A percentile compares a stretch with the other conserved stretches of the same genome.
Evolutionary conservation across 2,888 invertebrate genomes (phyloP).

Genomic region (Sinodicranocentrus sp.): DNA sequence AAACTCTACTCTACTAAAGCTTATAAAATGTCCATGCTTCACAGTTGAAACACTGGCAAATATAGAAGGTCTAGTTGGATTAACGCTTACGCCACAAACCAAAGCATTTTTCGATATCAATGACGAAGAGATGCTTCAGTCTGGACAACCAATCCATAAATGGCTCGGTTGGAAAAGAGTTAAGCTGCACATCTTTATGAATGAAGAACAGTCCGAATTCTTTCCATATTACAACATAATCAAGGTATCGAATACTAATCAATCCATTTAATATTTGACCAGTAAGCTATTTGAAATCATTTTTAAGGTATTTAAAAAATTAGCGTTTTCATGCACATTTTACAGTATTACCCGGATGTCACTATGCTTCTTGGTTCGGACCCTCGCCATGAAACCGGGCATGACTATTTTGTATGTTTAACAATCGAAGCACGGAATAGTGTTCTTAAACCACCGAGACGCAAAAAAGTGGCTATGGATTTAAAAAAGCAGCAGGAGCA

Average conservation of each 20-base stretch:
- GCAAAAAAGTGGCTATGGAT: conserved; percentile 65
- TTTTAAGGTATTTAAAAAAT: not conserved
- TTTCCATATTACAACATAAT: conserved; percentile 68
- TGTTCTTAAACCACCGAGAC: conserved; percentile 72
- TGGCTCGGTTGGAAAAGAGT: conserved; percentile 73
- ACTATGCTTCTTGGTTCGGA: conserved; percentile 74
- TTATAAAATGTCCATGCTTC: too few species aligned
- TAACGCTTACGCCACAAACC: conserved; percentile 70
- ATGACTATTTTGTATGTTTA: conserved; percentile 71
- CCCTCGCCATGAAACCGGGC: conserved; percentile 67
- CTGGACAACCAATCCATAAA: conserved; percentile 48
- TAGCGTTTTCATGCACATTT: not conserved
- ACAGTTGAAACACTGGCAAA: conserved; percentile 67
- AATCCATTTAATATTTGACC: too few species aligned
- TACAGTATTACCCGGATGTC: conserved; percentile 74
- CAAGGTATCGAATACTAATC: conserved; percentile 64
- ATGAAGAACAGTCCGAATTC: conserved; percentile 74
- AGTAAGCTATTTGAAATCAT: too few species aligned
- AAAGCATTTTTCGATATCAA: conserved; percentile 72
- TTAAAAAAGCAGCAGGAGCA: conserved; percentile 71
- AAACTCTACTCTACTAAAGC: too few species aligned
- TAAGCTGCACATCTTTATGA: conserved; percentile 73
- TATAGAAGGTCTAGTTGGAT: conserved; percentile 73
- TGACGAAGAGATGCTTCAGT: conserved; percentile 57
- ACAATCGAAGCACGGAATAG: conserved; percentile 73